Evolutionary conservation across 2,888 invertebrate genomes (phyloP).

Genomic region (Icerya purchasi): DNA sequence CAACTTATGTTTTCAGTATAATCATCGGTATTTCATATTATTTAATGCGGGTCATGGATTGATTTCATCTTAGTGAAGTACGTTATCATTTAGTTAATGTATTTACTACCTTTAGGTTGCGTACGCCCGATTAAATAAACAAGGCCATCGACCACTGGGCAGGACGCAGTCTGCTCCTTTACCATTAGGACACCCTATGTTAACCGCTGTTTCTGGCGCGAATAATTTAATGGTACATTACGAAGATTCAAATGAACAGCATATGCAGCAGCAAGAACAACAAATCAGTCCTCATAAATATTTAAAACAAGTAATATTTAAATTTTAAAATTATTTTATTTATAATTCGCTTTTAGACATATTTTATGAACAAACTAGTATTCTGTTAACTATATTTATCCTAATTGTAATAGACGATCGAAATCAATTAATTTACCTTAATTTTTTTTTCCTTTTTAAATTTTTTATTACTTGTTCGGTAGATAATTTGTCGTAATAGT

Average conservation of each 20-base stretch:
- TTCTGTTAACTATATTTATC: no score
- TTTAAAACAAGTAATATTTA: constrained; percentile 25
- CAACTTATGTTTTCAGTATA: no score
- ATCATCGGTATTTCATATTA: no score
- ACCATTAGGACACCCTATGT: constrained; percentile 71
- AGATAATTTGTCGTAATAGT: no score
- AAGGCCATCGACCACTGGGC: constrained; percentile 58
- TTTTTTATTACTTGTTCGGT: no score
- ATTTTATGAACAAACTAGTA: no score
- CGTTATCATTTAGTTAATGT: no score
- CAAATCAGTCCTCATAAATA: constrained; percentile 29
- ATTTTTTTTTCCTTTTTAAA: no score
- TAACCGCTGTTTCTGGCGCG: constrained; percentile 31
- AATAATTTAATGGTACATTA: constrained; percentile 28
- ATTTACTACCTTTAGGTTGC: constrained; percentile 30
- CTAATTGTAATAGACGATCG: no score
- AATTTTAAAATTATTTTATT: neutral
- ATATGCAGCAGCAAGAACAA: constrained; percentile 24
- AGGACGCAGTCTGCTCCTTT: constrained; percentile 86
- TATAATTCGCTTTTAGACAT: neutral
- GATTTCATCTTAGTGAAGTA: no score
- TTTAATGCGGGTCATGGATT: no score
- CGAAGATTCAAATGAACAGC: constrained; percentile 27
- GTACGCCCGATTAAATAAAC: constrained; percentile 44
- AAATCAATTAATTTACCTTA: no score